Base-by-base conservation (phyloP, 1,140 invertebrate species). In the Drosophila teissieri region DNA sequence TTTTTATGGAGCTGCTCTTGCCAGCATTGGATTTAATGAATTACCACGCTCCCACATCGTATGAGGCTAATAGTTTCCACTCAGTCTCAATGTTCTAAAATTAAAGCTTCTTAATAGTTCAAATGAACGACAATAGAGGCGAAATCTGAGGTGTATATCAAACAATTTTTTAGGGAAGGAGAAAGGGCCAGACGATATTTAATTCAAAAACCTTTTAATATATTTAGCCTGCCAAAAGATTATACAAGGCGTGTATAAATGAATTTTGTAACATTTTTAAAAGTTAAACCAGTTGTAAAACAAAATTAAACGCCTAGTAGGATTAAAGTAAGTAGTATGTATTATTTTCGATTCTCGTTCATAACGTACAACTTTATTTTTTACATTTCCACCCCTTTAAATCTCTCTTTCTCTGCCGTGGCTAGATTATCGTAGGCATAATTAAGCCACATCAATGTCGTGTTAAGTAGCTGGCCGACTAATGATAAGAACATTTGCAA, bases 381-480 rank as follows among this genome's bases (percentile, higher is more conserved):
- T 15, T 8, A 11, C 22, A 36, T 44, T 0, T 2, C 44, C n/a
- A 42, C 37, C 34, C 55, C 46, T 39, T 52, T 15, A 10, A 4
- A 37, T 17, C 45, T 34, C 34, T 61, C 42, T 6, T 45, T 46
- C 51, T 36, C 22, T 73, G 52, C 12, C 8, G 51, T 3, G 15
- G 17, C 44, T 37, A 77, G 62, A 79, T 85, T 46, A 79, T 74
- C 57, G 61, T 19, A 69, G 64, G 58, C 74, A 88, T 91, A 88
- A 91, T 91, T 90, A 91, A 88, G 85, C 82, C 58, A 69, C 82
- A 88, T 84, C 90, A 91, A 81, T 80, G 82, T 89, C 77, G 77
- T 89, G 84, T 91, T 90, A 84, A 89, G 82, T 79, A 73, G 73
- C 90, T 64, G 73, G 85, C 80, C 76, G 80, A 81, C 85, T 91